Evolutionary conservation across 2,113 vertebrate species (phyloP).

Genomic region (Tachysurus vachellii): DNA sequence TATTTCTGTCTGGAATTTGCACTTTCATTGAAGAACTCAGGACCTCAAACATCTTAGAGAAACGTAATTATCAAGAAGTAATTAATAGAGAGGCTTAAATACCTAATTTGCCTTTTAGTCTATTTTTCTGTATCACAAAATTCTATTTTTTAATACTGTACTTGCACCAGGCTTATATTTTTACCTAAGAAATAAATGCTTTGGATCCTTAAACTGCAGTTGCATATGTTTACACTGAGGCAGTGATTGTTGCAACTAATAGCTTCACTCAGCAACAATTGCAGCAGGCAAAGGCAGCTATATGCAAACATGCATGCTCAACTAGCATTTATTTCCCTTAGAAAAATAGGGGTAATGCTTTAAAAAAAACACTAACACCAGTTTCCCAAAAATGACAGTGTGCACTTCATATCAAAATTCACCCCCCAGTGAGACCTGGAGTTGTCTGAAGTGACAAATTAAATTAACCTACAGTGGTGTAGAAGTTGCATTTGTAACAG

Average conservation of each 20-base stretch:
- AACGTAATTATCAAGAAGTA: background rate
- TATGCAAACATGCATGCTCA: background rate
- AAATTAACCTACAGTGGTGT: background rate
- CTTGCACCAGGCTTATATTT: background rate
- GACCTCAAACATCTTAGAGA: background rate
- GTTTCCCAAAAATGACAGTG: background rate
- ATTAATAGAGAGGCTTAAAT: background rate
- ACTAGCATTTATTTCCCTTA: background rate
- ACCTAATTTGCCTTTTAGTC: background rate
- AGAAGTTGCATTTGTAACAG: background rate
- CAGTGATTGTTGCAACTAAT: background rate
- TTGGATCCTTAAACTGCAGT: background rate
- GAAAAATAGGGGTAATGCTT: background rate
- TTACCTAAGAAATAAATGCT: background rate
- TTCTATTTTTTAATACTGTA: background rate
- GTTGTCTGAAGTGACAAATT: background rate
- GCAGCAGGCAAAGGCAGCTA: background rate
- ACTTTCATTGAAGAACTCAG: background rate
- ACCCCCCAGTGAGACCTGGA: background rate
- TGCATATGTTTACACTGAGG: background rate
- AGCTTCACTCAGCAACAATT: background rate
- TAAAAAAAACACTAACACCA: background rate
- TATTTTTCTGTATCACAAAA: background rate
- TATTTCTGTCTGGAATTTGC: background rate
- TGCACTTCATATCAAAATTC: background rate